These are phyloP conservation scores for Bibio marci DNA, from an alignment of 2,888 invertebrate genomes.

Conservation along the genomic window DNA sequence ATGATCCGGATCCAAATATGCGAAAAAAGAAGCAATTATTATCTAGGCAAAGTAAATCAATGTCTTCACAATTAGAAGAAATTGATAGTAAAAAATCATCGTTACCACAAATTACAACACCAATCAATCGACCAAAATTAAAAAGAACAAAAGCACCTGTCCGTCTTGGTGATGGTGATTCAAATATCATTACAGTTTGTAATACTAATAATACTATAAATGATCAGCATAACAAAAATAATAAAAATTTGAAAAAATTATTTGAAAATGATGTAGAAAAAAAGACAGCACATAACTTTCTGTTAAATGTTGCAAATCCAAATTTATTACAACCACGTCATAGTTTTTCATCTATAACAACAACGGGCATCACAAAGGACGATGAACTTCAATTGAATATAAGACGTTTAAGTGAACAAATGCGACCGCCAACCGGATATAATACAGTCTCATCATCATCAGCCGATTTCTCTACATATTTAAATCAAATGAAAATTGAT, in stretches of 20 bases:
- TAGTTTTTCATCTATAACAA: conserved; percentile 20
- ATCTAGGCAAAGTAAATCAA: neutral
- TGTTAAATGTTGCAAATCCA: conserved; percentile 18
- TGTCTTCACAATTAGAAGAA: neutral
- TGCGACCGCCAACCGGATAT: conserved; percentile 12
- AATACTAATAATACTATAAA: too few species aligned
- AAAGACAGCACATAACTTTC: neutral
- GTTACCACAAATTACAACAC: neutral
- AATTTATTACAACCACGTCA: conserved; percentile 22
- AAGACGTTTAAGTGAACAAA: conserved; percentile 25
- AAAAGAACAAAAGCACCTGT: neutral
- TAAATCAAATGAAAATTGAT: conserved; percentile 11
- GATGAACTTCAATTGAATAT: conserved; percentile 26
- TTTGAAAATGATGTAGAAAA: neutral
- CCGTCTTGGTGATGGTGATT: too few species aligned
- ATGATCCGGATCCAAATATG: neutral
- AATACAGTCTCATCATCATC: conserved; percentile 2
- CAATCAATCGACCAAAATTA: neutral
- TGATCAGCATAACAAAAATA: conserved; percentile 1
- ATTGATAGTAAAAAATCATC: neutral
- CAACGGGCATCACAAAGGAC: conserved; percentile 10
- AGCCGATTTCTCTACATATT: conserved; percentile 16
- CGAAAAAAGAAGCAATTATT: too few species aligned
- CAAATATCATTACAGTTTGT: neutral
- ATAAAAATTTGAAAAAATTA: neutral